Percentiles rank a stretch among this genome's conserved stretches.
phyloP scores from a whole-genome alignment of 2,113 vertebrate species.

The Lepidothrix coronata region DNA sequence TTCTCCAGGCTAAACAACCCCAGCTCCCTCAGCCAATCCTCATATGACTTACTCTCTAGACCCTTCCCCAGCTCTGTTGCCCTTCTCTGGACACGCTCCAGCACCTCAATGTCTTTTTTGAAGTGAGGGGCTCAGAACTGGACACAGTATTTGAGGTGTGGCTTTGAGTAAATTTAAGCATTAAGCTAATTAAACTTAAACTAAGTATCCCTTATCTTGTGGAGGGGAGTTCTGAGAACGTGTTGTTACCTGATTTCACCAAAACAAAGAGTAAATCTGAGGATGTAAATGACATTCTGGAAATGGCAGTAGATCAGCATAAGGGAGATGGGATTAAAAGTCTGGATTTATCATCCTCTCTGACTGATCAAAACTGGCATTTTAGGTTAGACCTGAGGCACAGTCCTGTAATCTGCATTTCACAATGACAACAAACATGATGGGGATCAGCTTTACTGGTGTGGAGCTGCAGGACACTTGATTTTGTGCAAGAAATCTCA shows the following conservation, averaged over 20 bases:
- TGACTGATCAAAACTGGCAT: not conserved
- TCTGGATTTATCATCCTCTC: not conserved
- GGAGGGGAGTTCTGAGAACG: not conserved
- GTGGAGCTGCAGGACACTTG: not conserved
- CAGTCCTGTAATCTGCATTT: not conserved
- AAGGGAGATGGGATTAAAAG: not conserved
- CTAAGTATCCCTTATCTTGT: not conserved
- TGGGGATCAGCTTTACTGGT: not conserved
- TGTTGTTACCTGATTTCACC: not conserved
- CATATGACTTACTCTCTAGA: not conserved
- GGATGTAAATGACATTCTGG: not conserved
- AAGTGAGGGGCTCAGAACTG: not conserved
- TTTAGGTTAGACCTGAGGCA: not conserved
- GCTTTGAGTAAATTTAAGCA: not conserved
- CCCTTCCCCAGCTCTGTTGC: not conserved
- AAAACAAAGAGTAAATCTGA: not conserved
- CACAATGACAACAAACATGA: not conserved
- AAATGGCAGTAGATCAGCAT: not conserved
- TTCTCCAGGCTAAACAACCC: not conserved
- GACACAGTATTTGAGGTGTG: not conserved
- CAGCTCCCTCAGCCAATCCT: not conserved
- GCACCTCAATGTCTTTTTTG: not conserved
- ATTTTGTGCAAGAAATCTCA: not conserved
- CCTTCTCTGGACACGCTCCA: not conserved
- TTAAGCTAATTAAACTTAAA: not conserved